Evolutionary conservation across 2,797 vertebrate species (phyloP).

Genomic region (Chrysocyon brachyurus): DNA sequence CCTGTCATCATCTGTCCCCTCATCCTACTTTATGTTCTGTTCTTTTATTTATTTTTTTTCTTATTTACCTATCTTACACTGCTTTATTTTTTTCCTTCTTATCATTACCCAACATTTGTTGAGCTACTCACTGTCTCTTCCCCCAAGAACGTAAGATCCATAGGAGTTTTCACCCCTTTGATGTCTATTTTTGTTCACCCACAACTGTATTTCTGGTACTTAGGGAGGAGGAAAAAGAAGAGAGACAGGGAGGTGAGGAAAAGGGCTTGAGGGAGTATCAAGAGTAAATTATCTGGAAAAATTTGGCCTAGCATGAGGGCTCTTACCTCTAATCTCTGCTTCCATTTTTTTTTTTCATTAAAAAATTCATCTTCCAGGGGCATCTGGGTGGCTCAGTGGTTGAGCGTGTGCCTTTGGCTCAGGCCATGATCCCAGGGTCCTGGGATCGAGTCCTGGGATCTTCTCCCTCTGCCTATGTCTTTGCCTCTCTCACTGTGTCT

Average conservation of each 20-base stretch:
- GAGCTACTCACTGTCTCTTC: not conserved
- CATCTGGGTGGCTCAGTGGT: too few relatives aligned
- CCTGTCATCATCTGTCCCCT: not conserved
- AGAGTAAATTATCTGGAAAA: not conserved
- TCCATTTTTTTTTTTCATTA: not conserved
- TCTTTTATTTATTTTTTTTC: not conserved
- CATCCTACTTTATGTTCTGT: not conserved
- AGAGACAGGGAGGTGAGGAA: not conserved
- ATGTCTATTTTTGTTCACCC: not conserved
- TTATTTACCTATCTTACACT: not conserved
- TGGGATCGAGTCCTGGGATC: too few relatives aligned
- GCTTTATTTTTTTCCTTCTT: not conserved
- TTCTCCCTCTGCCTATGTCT: too few relatives aligned
- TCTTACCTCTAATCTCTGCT: not conserved
- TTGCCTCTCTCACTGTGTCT: too few relatives aligned
- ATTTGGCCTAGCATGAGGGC: not conserved
- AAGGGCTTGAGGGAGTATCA: not conserved
- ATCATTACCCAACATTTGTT: not conserved
- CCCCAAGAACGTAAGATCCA: not conserved
- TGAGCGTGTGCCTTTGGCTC: too few relatives aligned
- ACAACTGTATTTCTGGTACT: not conserved
- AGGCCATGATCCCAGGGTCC: too few relatives aligned
- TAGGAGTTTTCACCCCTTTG: not conserved
- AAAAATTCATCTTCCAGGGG: not conserved
- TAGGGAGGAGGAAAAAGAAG: not conserved